Evolutionary conservation across 2,113 vertebrate genomes (phyloP), one percentile per base, ranked within the genome.

Genomic region (Xenopus laevis): DNA sequence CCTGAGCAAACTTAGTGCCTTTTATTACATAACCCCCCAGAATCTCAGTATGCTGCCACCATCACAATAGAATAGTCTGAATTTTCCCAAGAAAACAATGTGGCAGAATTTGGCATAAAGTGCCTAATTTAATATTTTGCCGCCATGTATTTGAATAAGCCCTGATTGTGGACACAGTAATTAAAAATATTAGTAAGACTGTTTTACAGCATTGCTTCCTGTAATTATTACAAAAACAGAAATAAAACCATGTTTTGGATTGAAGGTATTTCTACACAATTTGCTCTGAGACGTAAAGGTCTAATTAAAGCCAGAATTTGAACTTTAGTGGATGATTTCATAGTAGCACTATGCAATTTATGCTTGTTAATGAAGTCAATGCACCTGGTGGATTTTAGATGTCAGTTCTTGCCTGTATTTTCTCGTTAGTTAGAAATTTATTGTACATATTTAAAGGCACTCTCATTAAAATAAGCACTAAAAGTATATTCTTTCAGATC

Each of bases 341-440:
- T 68, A 76, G 75, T 58, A 80, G 80, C 59, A 83, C 85, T 79
- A 78, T 23, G 65, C 81, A 80, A 79, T 78, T 78, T 81, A 17
- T 75, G 78, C 79, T 83, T 85, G 79, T 77, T 87, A 85, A 84
- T 65, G 82, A 67, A 72, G 73, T 82, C 71, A 47, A 64, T 64
- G 78, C 77, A 83, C 55, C 69, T 84, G 70, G 78, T 60, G 52
- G 78, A 86, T 83, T 86, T 85, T 79, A 78, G 64, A 68, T 83
- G 84, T 86, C 81, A 82, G 78, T 81, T 81, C 78, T 83, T 81
- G 83, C 27, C 47, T 81, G 69, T 82, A 72, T 33, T 82, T 86
- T 84, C 84, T 88, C 84, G 87, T 63, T 78, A 80, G 77, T 85
- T 81, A 80, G 84, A 86, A 88, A 88, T 87, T 84, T 84, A 84